Evolutionary conservation across 1,140 invertebrate genomes (phyloP).

Genomic region (Sminthurinus signatus): DNA sequence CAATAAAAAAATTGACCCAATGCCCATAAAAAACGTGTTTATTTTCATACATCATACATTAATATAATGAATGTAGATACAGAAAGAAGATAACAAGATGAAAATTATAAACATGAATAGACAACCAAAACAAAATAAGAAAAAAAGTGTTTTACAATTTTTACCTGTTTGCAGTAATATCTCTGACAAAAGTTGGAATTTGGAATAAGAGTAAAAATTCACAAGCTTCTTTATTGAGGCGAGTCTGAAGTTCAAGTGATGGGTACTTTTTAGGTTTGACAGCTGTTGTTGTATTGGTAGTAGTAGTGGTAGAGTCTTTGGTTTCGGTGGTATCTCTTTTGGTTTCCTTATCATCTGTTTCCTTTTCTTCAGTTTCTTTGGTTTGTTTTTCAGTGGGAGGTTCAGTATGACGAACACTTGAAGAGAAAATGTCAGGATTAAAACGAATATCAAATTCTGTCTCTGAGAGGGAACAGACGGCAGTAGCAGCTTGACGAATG

Average conservation of each 20-base stretch:
- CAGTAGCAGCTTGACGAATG: constrained; percentile 75
- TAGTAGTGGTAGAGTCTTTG: too few species aligned
- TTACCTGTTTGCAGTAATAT: constrained; percentile 49
- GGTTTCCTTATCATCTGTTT: too few species aligned
- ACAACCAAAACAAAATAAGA: too few species aligned
- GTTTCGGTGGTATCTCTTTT: constrained; percentile 1
- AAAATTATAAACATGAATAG: too few species aligned
- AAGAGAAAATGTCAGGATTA: constrained; percentile 96
- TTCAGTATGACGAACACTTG: constrained; percentile 78
- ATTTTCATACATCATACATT: neutral
- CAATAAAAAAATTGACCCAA: neutral
- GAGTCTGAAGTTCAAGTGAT: constrained; percentile 31
- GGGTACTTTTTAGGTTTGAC: constrained; percentile 33
- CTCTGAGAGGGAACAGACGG: constrained; percentile 87
- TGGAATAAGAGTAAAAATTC: constrained; percentile 89
- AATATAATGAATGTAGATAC: neutral
- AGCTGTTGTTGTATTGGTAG: too few species aligned
- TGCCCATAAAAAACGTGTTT: neutral
- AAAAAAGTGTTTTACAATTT: constrained; percentile 44
- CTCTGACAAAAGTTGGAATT: constrained; percentile 73
- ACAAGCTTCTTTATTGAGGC: constrained; percentile 70
- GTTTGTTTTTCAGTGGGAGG: constrained; percentile 45
- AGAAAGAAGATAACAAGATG: constrained; percentile 16
- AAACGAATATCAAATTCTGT: constrained; percentile 94
- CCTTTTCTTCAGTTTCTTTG: constrained; percentile 66